Base-by-base conservation (phyloP, 1,140 invertebrate species). In the Halotydeus destructor region DNA sequence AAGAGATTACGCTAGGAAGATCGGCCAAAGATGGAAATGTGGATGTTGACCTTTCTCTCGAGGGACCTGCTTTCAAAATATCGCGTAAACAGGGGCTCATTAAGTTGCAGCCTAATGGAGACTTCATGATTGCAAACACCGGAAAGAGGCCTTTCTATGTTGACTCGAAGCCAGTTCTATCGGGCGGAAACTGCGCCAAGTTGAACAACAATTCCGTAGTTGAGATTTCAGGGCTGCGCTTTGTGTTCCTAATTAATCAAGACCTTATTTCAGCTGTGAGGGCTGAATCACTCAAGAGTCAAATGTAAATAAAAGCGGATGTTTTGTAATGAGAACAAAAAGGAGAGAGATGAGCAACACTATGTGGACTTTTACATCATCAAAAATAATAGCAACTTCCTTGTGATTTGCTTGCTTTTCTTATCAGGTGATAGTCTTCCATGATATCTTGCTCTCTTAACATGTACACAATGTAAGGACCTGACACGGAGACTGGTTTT, bases 401-500 rank as follows among this genome's bases (percentile, higher is more conserved):
- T 14, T 30, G 27, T 52, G 36, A 5, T 38, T 34, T n/a, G 32
- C 19, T 31, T 45, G 79, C 75, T 62, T 93, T 93, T 58, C 83
- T 76, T 43, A 94, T 88, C 3, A 75, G 62, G 1, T 82, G 78
- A 85, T 86, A 94, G 60, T 96, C 88, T 58, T 93, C 86, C 58
- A 93, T 70, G 54, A 96, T 93, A 54, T 94, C 86, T 35, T 75
- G 68, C 45, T 93, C 86, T 46, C 73, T 76, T 25, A 94, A 67
- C 82, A 93, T 88, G 55, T 94, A 94, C 1, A 96, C 84, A 50
- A 96, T 83, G 60, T 86, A 94, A 35, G 89, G 89, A 1, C 86
- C 88, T 19, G 79, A 69, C n/a, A 94, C 80, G 1, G 81, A 76
- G 24, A 86, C 75, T 0, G 82, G 79, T 65, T 83, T 81, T 52